These are phyloP conservation scores for Microcebus jonahi DNA, from an alignment of 2,113 vertebrate species.

Conservation along the genomic window DNA sequence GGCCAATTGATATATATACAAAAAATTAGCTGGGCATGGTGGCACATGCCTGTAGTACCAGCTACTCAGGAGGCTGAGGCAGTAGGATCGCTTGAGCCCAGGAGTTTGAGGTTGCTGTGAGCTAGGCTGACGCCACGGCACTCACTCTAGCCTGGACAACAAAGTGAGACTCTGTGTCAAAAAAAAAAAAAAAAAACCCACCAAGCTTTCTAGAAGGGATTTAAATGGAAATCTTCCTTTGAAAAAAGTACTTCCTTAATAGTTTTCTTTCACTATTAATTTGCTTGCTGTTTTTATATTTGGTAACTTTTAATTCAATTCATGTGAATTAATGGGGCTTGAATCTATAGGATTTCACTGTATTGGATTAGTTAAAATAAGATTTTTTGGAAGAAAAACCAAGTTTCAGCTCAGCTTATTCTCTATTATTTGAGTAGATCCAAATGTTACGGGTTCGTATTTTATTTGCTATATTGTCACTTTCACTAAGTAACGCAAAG, in stretches of 20 bases:
- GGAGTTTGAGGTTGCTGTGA: no score
- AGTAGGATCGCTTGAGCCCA: no score
- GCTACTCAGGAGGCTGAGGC: no score
- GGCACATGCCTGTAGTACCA: no score
- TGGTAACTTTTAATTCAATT: constrained; percentile 9
- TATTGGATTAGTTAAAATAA: background rate
- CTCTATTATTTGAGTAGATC: background rate
- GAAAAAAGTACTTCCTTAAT: background rate
- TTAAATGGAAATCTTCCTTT: background rate
- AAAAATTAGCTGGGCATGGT: no score
- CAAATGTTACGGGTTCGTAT: background rate
- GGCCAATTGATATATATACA: no score
- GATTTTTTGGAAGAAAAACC: constrained; percentile 9
- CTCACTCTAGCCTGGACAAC: no score
- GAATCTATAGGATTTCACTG: background rate
- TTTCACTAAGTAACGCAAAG: background rate
- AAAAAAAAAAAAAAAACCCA: no score
- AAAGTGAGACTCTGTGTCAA: no score
- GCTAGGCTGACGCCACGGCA: no score
- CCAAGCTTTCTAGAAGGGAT: background rate
- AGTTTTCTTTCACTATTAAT: constrained; percentile 12
- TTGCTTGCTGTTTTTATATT: background rate
- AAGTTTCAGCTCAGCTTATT: background rate
- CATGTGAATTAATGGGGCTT: background rate
- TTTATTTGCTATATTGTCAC: background rate